Base-by-base conservation (phyloP, 2,888 invertebrate species). In the Tetropium fuscum region DNA sequence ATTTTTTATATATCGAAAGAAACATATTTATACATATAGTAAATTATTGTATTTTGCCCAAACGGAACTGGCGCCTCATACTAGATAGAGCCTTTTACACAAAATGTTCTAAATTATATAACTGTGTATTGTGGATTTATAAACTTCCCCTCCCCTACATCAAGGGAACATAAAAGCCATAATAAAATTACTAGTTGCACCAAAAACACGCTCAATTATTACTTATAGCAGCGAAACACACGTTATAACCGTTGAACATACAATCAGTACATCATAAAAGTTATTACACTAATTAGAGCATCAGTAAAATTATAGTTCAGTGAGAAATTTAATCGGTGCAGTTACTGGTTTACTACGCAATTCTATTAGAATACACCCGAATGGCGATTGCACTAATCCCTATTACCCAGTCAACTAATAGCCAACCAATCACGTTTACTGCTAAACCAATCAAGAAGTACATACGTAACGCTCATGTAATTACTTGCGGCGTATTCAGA, bases 401-500 rank as follows among this genome's bases (percentile, higher is more conserved):
- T 54, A 60, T 61, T 58, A 61, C 54, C 58, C 56, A 57, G 49
- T 58, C 53, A 54, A 47, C 56, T 61, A 60, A 64, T 59, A 64
- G 64, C 55, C 57, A 53, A 54, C 63, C 60, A 60, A 63, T 63
- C 63, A 63, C 60, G 63, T 63, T 60, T 49, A 44, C 59, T 20
- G 44, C 48, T 53, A 56, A 61, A 61, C 64, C 61, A 58, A 64
- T 61, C 61, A 56, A 53, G 64, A 58, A 58, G 56, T 58, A 61
- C 64, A 58, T 58, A 64, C 58, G 61, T 64, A 60, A 61, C 60
- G 61, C 53, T 64, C 40, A 32, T 43, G 54, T 60, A 63, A 63
- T 63, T 60, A 60, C 54, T 49, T 64, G 49, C 56, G 45, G 44
- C 56, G 49, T 54, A 57, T 34, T 47, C 20, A 30, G 7, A 20